Evolutionary conservation across 2,888 invertebrate genomes (phyloP), one percentile per base, ranked within the genome.

Genomic region (Tetanocera ferruginea): DNA sequence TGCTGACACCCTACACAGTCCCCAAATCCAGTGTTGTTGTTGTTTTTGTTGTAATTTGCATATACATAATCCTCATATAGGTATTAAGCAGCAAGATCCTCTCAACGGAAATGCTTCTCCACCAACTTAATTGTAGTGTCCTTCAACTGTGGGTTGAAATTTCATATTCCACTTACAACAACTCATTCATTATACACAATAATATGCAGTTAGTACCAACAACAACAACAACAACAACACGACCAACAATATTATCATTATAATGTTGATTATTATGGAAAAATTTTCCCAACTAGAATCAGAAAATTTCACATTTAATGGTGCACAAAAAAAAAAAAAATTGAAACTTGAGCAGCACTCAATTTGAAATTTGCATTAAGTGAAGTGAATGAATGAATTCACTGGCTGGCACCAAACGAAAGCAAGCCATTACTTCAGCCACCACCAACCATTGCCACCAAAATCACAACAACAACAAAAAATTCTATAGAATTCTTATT

Each of bases 321-420:
- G 76, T 57, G 76, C 66, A 73, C 52, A 77, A 73, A 31, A 43
- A 31, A 74, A 51, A 60, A 51, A 43, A 43, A 43, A 55, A 28
- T 17, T 19, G 55, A 77, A 64, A 79, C 78, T 80, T 78, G 76
- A 81, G 77, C 80, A 77, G 62, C 79, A 81, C 78, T 80, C 79
- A 80, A 80, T 80, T 80, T 79, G 72, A 80, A 82, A 83, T 82
- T 83, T 83, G 83, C 83, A 83, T 83, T 83, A 83, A 82, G 80
- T 82, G 82, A 83, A 83, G 82, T 82, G 49, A 57, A 51, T 51
- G 74, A 74, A 34, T 66, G 43, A 52, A 34, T 17, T 37, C 60
- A 34, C 11, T n/a, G 70, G 52, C 23, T 25, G 49, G 49, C 73
- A 62, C 19, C 60, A 62, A 55, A 43, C 62, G 43, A 43, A 51